Percentiles rank a stretch among this genome's conserved stretches.
phyloP scores from a whole-genome alignment of 2,113 vertebrate species.

The Hirundichthys speculiger region DNA sequence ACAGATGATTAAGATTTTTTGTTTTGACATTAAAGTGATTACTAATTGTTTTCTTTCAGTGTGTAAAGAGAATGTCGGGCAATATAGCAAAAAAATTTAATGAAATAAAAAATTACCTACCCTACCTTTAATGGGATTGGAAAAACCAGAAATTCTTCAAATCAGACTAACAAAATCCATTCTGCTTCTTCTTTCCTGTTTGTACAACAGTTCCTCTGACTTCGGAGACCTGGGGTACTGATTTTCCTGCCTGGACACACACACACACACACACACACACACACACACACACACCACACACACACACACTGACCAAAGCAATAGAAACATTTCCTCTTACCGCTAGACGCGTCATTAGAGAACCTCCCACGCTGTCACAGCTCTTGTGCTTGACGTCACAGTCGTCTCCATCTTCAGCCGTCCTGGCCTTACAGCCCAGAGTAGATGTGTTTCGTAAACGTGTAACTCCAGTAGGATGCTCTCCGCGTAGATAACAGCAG shows the following conservation, averaged over 20 bases:
- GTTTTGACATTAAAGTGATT: too few relatives aligned
- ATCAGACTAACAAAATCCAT: neutral
- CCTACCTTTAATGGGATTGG: too few relatives aligned
- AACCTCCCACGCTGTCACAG: neutral
- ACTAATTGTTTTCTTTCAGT: too few relatives aligned
- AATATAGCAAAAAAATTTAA: too few relatives aligned
- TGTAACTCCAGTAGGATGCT: constrained; percentile 12
- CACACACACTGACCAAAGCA: constrained; percentile 37
- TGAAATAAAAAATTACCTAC: too few relatives aligned
- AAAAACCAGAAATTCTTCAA: neutral
- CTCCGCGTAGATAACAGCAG: constrained; percentile 23
- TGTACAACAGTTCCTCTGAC: constrained; percentile 13
- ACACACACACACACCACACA: neutral
- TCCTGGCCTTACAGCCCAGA: neutral
- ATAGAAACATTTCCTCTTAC: constrained; percentile 24
- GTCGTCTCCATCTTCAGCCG: too few relatives aligned
- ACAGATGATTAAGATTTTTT: too few relatives aligned
- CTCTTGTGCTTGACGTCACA: neutral
- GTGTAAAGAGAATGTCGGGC: too few relatives aligned
- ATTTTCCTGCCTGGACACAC: neutral
- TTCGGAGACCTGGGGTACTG: constrained; percentile 23
- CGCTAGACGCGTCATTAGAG: constrained; percentile 15
- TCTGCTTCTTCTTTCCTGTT: constrained; percentile 5
- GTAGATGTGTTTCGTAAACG: neutral
- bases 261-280: neutral